Base-by-base conservation (phyloP, 2,113 vertebrate genomes). In the Hassar affinis region DNA sequence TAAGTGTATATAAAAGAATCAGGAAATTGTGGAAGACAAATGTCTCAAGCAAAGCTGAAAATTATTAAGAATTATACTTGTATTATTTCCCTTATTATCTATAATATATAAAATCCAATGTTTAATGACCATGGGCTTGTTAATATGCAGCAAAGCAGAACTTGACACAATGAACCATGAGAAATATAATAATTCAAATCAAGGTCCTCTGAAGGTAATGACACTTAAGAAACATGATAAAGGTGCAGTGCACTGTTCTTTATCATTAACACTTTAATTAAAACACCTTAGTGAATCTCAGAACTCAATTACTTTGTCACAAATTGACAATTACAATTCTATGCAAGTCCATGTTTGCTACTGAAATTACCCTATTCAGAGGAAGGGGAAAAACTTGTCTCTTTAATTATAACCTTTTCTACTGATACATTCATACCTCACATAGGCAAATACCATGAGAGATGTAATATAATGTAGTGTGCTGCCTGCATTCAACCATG, bases 271-370 rank as follows among this genome's bases (percentile, higher is more conserved):
- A 75, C 52, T 89, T 90, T 90, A 89, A 93, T 89, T 89, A 90
- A 89, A 90, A 82, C 79, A 82, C 84, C 62, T 85, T 75, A 75
- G 83, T 84, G 85, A 87, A 56, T 89, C 64, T 75, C 84, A 42
- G 61, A 86, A 84, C 86, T 79, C 56, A 87, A 90, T 89, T 87
- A 88, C 38, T 45, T 47, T 84, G 79, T 84, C 83, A 59, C 54
- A 81, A 57, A 78, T 85, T 83, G 76, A 72, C 59, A 72, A 88
- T 84, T 75, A 89, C 88, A 90, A 90, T 93, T 90, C 93, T 91
- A 93, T 91, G 91, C 92, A 94, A 80, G 88, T 89, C 87, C 35
- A 84, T 87, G 76, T 84, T 49, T 84, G 84, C 87, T 87, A 84
- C 59, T 88, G 85, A 64, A 88, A 84, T 85, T 85, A 81, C 81